A percentile compares a stretch with the other conserved stretches of the same genome.
Evolutionary conservation across 2,888 invertebrate genomes (phyloP).

Genomic region (Hirtodrosophila cameraria): DNA sequence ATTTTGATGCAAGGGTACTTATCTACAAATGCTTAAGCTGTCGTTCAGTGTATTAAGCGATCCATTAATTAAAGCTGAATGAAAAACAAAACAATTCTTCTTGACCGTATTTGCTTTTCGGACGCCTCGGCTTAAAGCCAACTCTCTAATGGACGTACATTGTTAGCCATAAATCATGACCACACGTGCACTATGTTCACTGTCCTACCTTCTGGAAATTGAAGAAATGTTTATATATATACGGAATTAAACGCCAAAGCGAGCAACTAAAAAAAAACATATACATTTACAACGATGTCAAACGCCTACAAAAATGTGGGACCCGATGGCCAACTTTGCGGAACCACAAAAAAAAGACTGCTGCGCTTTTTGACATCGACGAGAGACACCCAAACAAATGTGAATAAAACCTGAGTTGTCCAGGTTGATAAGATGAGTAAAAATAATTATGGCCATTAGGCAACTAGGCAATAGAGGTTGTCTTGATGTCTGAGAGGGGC

Average conservation of each 20-base stretch:
- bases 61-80: constrained; percentile 68
- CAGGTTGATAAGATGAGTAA: constrained; percentile 68
- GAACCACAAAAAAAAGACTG: constrained; percentile 51
- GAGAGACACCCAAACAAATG: constrained; percentile 39
- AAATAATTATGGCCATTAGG: constrained; percentile 78
- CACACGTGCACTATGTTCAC: constrained; percentile 56
- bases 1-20: constrained; percentile 14
- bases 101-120: constrained; percentile 54
- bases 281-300: constrained; percentile 56
- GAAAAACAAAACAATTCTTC: constrained; percentile 55
- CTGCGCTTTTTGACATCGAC: constrained; percentile 51
- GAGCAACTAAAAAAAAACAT: constrained; percentile 45
- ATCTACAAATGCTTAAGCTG: constrained; percentile 27
- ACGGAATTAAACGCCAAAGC: constrained; percentile 56
- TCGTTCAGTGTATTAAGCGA: constrained; percentile 32
- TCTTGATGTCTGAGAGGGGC: constrained; percentile 11
- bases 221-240: too few species aligned
- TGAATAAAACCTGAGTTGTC: constrained; percentile 60
- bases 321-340: constrained; percentile 65
- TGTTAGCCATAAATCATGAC: constrained; percentile 74
- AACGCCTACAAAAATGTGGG: constrained; percentile 71
- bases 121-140: constrained; percentile 65
- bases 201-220: constrained; percentile 49
- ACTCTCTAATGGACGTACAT: constrained; percentile 77
- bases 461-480: constrained; percentile 50